These are phyloP conservation scores for Elysia chlorotica DNA, from an alignment of 1,140 invertebrate genomes.

Conservation along the genomic window DNA sequence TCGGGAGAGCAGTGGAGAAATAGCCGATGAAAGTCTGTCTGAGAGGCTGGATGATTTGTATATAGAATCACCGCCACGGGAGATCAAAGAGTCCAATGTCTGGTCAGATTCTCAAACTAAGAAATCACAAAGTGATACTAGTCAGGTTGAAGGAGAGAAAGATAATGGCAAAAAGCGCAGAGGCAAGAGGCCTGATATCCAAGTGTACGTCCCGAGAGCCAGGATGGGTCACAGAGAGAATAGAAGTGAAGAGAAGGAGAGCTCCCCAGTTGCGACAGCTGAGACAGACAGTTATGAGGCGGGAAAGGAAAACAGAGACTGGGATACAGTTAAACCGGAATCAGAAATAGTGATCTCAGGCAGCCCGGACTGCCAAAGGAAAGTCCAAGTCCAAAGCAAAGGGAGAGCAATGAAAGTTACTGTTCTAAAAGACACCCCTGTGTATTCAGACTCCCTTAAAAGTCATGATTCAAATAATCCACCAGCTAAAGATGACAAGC, in stretches of 20 bases:
- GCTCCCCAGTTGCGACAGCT: background rate
- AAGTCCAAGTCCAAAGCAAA: slow-evolving; percentile 7
- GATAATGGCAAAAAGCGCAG: slow-evolving; percentile 19
- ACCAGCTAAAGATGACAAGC: too few relatives aligned
- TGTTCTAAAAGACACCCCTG: slow-evolving; percentile 5
- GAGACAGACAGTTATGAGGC: background rate
- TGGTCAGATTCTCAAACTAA: background rate
- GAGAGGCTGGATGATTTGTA: slow-evolving; percentile 5
- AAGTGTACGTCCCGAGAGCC: slow-evolving; percentile 52
- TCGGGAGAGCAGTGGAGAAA: slow-evolving; percentile 41
- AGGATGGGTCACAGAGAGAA: slow-evolving; percentile 36
- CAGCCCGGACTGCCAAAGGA: slow-evolving; percentile 10
- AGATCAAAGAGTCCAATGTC: slow-evolving; percentile 3
- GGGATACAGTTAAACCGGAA: too few relatives aligned
- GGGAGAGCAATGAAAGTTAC: slow-evolving; percentile 15
- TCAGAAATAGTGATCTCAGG: too few relatives aligned
- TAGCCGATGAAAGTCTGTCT: slow-evolving; percentile 4
- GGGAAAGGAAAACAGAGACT: too few relatives aligned
- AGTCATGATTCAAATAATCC: too few relatives aligned
- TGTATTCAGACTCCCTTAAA: too few relatives aligned
- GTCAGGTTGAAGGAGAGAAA: background rate
- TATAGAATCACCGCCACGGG: slow-evolving; percentile 17
- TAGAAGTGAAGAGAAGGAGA: slow-evolving; percentile 27
- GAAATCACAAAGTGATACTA: background rate
- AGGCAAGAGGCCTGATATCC: slow-evolving; percentile 49